Evolutionary conservation across 2,888 invertebrate genomes (phyloP), one percentile per base, ranked within the genome.

Genomic region (Reticulitermes lucifugus): DNA sequence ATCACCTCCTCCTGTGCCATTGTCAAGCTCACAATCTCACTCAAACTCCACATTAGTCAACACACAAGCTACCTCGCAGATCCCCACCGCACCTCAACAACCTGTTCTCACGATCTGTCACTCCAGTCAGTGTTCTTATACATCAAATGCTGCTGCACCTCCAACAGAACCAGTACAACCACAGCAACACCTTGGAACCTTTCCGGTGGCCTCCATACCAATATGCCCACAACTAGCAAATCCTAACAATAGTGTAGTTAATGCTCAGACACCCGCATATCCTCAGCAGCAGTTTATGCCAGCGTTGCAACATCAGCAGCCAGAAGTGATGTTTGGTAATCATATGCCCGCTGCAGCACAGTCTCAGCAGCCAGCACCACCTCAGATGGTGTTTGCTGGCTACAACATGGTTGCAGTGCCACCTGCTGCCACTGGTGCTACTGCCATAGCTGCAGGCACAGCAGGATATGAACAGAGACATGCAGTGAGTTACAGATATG

Each of bases 401-500:
- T 83, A 84, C 22, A 84, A 81, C 46, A 71, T 80, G 41, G 60
- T 80, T 59, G 70, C 81, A 35, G 65, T 81, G 35, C 81, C 81
- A 25, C 70, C 81, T 18, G 70, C 21, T 65, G 80, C 80, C 35
- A 70, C 35, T n/a, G 55, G 55, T n/a, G 70, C 43, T 25, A 81
- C 81, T 14, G 65, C 70, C 46, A 81, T 81, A 35, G 81, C 59
- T 12, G 79, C 46, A n/a, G 51, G n/a, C 25, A 79, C 79, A 29
- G 70, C 83, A 79, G 81, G 65, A 65, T 84, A 84, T 65, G 84
- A 84, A 12, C 85, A 82, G 51, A 79, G 85, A 25, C 83, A 75
- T 51, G 29, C 85, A 25, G 82, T 85, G 41, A 77, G 83, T 77
- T 35, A 21, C 14, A 41, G 55, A 55, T 55, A 55, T 18, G 18